phyloP scores from a whole-genome alignment of 2,797 vertebrate genomes.

The Simalia tracyae region DNA sequence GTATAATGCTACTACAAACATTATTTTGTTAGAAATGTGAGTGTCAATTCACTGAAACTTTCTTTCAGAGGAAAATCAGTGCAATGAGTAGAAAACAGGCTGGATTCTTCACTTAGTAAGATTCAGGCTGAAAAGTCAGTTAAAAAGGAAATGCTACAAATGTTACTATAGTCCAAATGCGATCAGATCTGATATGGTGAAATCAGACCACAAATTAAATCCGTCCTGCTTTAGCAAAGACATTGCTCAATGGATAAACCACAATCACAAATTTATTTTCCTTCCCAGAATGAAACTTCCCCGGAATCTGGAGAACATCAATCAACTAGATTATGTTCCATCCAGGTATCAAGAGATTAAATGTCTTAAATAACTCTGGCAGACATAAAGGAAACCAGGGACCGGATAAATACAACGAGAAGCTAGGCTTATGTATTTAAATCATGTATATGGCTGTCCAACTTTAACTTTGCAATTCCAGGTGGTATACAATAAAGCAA shows the following conservation, averaged over 20 bases:
- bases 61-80: background rate
- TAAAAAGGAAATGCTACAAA: slow-evolving; percentile 48
- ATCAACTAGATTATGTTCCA: background rate
- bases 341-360: background rate
- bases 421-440: background rate
- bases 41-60: background rate
- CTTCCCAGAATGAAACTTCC: slow-evolving; percentile 17
- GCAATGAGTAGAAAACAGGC: slow-evolving; percentile 22
- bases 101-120: slow-evolving; percentile 42
- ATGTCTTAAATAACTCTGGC: background rate
- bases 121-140: slow-evolving; percentile 49
- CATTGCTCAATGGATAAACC: slow-evolving; percentile 39
- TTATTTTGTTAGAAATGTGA: background rate
- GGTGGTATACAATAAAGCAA: too few species aligned
- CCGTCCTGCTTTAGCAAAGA: slow-evolving; percentile 47
- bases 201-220: slow-evolving; percentile 21
- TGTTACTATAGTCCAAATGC: slow-evolving; percentile 61
- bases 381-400: slow-evolving; percentile 6
- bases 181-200: slow-evolving; percentile 57
- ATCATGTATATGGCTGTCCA: background rate
- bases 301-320: slow-evolving; percentile 5
- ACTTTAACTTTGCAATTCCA: too few species aligned
- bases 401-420: slow-evolving; percentile 44
- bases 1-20: background rate
- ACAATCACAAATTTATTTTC: slow-evolving; percentile 19